Evolutionary conservation across 1,140 invertebrate species (phyloP), one percentile per base, ranked within the genome.

Genomic region (Platyura marginata): DNA sequence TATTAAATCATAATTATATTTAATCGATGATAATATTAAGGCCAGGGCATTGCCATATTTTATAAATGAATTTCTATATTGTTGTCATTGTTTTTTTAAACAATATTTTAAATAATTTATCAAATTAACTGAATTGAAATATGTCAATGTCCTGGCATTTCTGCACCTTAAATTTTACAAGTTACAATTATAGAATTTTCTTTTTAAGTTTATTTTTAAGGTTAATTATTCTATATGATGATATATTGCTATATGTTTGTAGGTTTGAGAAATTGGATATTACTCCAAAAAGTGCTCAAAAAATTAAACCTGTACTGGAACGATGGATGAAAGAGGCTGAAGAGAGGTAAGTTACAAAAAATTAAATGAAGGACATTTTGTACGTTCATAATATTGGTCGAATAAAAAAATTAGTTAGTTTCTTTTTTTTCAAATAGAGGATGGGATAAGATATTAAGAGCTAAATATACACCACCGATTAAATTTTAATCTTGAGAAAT

Each of bases 221-320:
- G n/a, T n/a, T n/a, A n/a, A n/a, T n/a, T n/a, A n/a, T n/a, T n/a
- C n/a, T n/a, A n/a, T n/a, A n/a, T n/a, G n/a, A n/a, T n/a, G n/a
- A n/a, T n/a, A n/a, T n/a, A n/a, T n/a, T n/a, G n/a, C n/a, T n/a
- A n/a, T n/a, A n/a, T n/a, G n/a, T n/a, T n/a, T n/a, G n/a, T 65
- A 96, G 93, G 81, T 97, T 97, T 77, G 93, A 97, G 71, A 98
- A 97, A 73, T 73, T 98, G 66, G 93, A 98, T 71, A 97, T 97
- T 56, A 97, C 92, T 58, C 92, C 92, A 62, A 95, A 96, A 74
- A 95, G 91, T 74, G 92, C 93, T 49, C 88, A 94, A 71, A 97
- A 96, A 77, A 97, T 97, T 57, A 96, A 95, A 68, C 93, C 93
- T 49, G 92, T 97, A 47, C 72, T 97, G 56, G 92, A 96, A 66